phyloP scores from a whole-genome alignment of 2,888 invertebrate genomes.

The Alloplasta piceator region DNA sequence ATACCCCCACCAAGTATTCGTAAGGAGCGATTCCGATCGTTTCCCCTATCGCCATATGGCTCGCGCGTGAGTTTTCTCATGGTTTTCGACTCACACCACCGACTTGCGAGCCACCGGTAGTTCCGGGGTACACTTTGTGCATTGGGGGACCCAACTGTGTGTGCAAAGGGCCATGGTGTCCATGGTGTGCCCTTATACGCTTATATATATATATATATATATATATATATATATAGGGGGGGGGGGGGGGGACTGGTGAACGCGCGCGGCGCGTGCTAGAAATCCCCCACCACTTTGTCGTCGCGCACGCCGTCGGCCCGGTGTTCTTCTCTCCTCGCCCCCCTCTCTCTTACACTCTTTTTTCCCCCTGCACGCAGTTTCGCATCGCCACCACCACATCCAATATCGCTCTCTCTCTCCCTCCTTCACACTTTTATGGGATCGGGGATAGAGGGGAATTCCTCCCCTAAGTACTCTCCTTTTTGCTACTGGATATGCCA shows the following conservation, averaged over 20 bases:
- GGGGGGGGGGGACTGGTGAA: constrained; percentile 71
- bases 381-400: constrained; percentile 63
- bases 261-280: constrained; percentile 81
- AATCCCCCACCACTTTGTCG: constrained; percentile 73
- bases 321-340: constrained; percentile 49
- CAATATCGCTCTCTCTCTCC: constrained; percentile 46
- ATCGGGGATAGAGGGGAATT: constrained; percentile 42
- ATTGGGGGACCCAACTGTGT: not conserved
- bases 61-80: constrained; percentile 53
- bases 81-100: constrained; percentile 47
- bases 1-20: too few relatives aligned
- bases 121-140: constrained; percentile 39
- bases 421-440: constrained; percentile 15
- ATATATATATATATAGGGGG: constrained; percentile 44
- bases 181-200: not conserved
- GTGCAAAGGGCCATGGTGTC: not conserved
- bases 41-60: constrained; percentile 67
- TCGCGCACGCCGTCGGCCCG: constrained; percentile 54
- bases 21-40: constrained; percentile 44
- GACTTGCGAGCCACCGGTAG: constrained; percentile 57
- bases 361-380: constrained; percentile 49
- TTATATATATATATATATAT: not conserved
- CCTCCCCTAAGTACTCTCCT: constrained; percentile 71
- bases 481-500: constrained; percentile 55
- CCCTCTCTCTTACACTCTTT: constrained; percentile 24